Base-by-base conservation (phyloP, 2,888 invertebrate species). In the Drosophila longiperda region DNA sequence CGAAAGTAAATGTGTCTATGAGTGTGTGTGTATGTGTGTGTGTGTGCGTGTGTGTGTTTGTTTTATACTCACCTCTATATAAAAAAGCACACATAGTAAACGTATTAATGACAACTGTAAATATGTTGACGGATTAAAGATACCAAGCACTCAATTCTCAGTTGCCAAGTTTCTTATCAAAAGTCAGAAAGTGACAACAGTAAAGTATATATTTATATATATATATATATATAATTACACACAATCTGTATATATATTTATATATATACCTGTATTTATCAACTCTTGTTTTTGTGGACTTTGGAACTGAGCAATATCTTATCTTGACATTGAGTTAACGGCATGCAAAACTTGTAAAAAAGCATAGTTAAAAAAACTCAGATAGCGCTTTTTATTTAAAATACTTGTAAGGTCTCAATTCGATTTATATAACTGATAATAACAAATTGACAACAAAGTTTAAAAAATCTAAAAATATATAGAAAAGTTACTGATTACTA, bases 71-170 rank as follows among this genome's bases (percentile, higher is more conserved):
- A 26, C 63, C 52, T 34, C 53, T 66, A 57, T 62, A 52, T 32
- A 40, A 29, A 63, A 42, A 45, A 20, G 3, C 12, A 15, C 29
- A 42, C 36, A 52, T 11, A 23, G 48, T 55, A 52, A 20, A 26
- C 26, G 61, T 73, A 74, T 74, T 78, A 79, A 78, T 78, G 68
- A 49, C 75, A 58, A 58, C 36, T 72, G 80, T 79, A 82, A 82
- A 75, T 70, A 71, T 40, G 38, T 58, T 49, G 52, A 32, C 36
- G 17, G 9, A 17, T n/a, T 26, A 17, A 12, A 8, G 11, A 17
- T 5, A 23, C 12, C 20, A 23, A 17, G 23, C 3, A 15, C 45
- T 9, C 52, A 50, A 58, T 61, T 59, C 65, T 42, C 38, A 7
- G 54, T 80, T 75, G 66, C 71, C 76, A 78, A 54, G 65, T 65